A percentile compares a stretch with the other conserved stretches of the same genome.
Conservation (phyloP, 2,888 invertebrate species). For the Drosophila quasianomalipes region DNA sequence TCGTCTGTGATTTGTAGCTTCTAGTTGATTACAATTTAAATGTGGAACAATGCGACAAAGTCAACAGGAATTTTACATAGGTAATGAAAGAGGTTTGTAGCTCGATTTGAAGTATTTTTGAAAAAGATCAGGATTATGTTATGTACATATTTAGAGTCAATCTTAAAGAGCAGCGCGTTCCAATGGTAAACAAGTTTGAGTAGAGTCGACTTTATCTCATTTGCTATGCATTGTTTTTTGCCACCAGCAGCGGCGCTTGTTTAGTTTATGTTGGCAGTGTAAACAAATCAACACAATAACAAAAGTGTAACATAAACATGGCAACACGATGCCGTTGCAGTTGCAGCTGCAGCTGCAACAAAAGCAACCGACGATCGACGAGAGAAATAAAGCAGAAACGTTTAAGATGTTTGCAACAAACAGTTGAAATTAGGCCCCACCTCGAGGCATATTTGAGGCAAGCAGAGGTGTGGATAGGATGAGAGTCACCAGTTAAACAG, state of each 20-base stretch:
- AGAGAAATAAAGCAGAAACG: slow-evolving; percentile 25
- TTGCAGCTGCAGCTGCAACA: slow-evolving; percentile 23
- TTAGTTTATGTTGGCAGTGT: slow-evolving; percentile 70
- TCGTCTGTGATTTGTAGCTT: slow-evolving; percentile 5
- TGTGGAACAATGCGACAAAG: slow-evolving; percentile 3
- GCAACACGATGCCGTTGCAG: slow-evolving; percentile 34
- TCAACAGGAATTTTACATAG: slow-evolving; percentile 8
- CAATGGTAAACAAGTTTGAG: neutral
- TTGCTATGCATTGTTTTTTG: slow-evolving; percentile 24
- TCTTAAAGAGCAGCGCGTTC: neutral
- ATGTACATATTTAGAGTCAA: neutral
- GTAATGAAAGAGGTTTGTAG: neutral
- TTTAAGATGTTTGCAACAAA: slow-evolving; percentile 52
- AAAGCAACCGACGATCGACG: slow-evolving; percentile 32
- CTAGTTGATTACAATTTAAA: slow-evolving; percentile 25
- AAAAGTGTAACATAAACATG: slow-evolving; percentile 56
- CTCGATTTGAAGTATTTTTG: neutral
- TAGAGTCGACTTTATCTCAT: slow-evolving; percentile 1
- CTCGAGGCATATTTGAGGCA: slow-evolving; percentile 3
- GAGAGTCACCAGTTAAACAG: slow-evolving; percentile 31
- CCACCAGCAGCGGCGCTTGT: slow-evolving; percentile 70
- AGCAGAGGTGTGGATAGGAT: neutral
- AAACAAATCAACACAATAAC: slow-evolving; percentile 68
- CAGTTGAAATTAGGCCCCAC: slow-evolving; percentile 50
- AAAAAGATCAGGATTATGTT: neutral